phyloP scores from a whole-genome alignment of 92 coral and sea anemone species.

The Porites divaricata region DNA sequence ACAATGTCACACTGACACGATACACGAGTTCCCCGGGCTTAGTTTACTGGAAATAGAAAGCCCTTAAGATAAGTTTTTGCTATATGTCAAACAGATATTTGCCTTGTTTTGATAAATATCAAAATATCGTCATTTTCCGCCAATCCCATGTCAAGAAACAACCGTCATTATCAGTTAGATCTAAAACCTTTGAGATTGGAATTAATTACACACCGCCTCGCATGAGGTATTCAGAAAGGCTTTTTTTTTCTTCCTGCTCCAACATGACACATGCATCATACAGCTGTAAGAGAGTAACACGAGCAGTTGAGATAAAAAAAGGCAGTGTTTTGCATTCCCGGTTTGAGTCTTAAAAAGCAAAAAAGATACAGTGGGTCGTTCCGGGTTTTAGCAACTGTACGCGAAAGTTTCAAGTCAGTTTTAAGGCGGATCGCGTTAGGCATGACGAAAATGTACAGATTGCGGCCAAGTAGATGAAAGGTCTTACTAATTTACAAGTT shows the following conservation, averaged over 20 bases:
- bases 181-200: constrained; percentile 37
- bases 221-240: not conserved
- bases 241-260: not conserved
- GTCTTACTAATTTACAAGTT: constrained; percentile 31
- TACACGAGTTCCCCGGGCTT: constrained; percentile 39
- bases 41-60: constrained; percentile 50
- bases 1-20: constrained; percentile 33
- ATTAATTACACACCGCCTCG: constrained; percentile 17
- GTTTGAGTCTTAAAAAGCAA: too few species aligned
- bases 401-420: not conserved
- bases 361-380: constrained; percentile 4
- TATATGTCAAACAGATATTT: constrained; percentile 46
- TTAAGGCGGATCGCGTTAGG: constrained; percentile 17
- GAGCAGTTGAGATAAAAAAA: not conserved
- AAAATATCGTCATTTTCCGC: constrained; percentile 34
- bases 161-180: constrained; percentile 14
- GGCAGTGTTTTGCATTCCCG: not conserved
- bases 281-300: too few species aligned
- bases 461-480: constrained; percentile 9
- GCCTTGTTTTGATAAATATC: constrained; percentile 54
- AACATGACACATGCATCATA: too few species aligned
- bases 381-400: too few species aligned
- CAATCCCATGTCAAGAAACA: constrained; percentile 33
- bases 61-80: constrained; percentile 47
- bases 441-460: constrained; percentile 30